These are phyloP conservation scores for Leiothrix lutea DNA, from an alignment of 2,113 vertebrate genomes.

Conservation along the genomic window DNA sequence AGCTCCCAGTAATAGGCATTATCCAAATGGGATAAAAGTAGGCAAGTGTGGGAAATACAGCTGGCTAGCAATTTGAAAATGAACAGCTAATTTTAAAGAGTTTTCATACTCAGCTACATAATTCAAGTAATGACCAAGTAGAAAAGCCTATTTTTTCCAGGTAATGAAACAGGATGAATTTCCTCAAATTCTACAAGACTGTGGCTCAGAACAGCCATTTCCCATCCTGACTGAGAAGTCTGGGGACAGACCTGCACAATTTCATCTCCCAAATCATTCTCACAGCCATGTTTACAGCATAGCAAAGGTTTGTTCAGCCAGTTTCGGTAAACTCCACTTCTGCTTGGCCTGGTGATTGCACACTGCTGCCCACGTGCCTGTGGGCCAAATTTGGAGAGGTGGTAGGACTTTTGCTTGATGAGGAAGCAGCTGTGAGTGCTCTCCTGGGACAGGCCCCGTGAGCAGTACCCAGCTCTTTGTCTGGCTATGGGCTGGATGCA, in stretches of 20 bases:
- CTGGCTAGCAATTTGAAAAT: not conserved
- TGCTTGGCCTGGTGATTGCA: rapidly evolving
- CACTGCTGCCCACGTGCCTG: rapidly evolving
- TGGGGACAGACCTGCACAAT: not conserved
- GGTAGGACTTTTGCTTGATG: rapidly evolving
- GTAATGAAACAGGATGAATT: not conserved
- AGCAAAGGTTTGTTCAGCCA: not conserved
- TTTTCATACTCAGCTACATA: not conserved
- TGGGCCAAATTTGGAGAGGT: not conserved
- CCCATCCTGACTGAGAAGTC: not conserved
- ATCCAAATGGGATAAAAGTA: constrained; percentile 3
- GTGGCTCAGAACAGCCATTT: not conserved
- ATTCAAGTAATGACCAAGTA: not conserved
- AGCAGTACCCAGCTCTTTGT: not conserved
- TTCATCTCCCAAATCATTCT: not conserved
- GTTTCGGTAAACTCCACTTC: not conserved
- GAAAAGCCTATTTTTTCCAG: not conserved
- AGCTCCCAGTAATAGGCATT: not conserved
- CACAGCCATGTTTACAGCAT: rapidly evolving
- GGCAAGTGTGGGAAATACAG: constrained; percentile 21
- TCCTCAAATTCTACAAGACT: not conserved
- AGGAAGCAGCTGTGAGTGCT: not conserved
- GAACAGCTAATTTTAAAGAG: not conserved
- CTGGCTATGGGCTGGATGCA: rapidly evolving
- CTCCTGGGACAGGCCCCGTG: not conserved